Percentiles rank a stretch among this genome's conserved stretches.
These are phyloP conservation scores for Nycticorax nycticorax DNA, from an alignment of 2,113 vertebrate species.

Conservation along the genomic window DNA sequence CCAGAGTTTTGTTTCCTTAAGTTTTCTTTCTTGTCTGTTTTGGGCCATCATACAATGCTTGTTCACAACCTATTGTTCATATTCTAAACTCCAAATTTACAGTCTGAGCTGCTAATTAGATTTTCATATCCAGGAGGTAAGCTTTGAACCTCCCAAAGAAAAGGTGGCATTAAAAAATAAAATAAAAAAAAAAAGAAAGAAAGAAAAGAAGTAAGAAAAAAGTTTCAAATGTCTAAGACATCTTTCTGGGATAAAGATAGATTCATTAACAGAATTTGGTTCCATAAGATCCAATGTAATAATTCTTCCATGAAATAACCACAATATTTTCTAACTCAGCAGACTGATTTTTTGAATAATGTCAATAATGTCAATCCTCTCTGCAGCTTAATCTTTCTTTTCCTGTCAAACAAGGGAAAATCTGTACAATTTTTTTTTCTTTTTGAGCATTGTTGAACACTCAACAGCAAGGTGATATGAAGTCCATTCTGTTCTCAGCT, in stretches of 20 bases:
- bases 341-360: neutral
- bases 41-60: neutral
- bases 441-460: neutral
- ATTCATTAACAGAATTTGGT: neutral
- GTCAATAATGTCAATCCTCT: neutral
- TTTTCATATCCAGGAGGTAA: neutral
- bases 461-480: neutral
- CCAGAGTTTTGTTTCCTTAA: neutral
- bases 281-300: neutral
- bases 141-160: neutral
- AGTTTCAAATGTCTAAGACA: neutral
- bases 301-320: neutral
- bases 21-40: neutral
- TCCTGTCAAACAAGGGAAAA: neutral
- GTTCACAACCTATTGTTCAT: neutral
- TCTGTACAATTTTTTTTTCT: neutral
- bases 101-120: neutral
- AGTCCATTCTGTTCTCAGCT: neutral
- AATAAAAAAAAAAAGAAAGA: no score
- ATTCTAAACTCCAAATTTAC: neutral
- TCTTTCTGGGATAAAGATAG: neutral
- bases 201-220: neutral
- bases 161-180: neutral
- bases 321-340: neutral
- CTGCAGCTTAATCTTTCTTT: neutral